phyloP scores from a whole-genome alignment of 2,888 invertebrate genomes.

The Shargacucullia verbasci region DNA sequence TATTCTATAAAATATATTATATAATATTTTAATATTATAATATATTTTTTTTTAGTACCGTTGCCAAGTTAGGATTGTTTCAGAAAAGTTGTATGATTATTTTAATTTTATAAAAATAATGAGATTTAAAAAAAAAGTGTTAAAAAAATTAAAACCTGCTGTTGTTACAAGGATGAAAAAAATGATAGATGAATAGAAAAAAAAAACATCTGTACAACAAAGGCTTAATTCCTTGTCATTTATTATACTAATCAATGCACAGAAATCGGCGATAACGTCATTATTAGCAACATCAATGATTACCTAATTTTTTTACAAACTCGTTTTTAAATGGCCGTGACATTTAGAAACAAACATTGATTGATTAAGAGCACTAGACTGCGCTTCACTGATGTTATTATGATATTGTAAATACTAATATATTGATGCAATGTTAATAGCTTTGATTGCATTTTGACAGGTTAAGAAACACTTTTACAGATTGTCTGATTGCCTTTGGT shows the following conservation, averaged over 20 bases:
- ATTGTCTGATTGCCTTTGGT: too few species aligned
- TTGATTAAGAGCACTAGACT: slow-evolving; percentile 51
- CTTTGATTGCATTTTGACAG: slow-evolving; percentile 20
- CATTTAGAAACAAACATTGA: slow-evolving; percentile 57
- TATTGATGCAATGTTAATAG: slow-evolving; percentile 29
- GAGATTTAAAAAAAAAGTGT: too few species aligned
- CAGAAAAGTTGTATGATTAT: too few species aligned
- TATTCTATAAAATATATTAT: too few species aligned
- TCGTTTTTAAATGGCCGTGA: slow-evolving; percentile 46
- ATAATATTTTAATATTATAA: too few species aligned
- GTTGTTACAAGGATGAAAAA: too few species aligned
- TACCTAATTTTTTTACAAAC: slow-evolving; percentile 42
- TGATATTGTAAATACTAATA: slow-evolving; percentile 31
- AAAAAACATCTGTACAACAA: neutral
- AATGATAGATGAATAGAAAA: too few species aligned
- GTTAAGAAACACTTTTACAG: slow-evolving; percentile 16
- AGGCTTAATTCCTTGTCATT: neutral
- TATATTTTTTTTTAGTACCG: too few species aligned
- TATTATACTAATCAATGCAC: slow-evolving; percentile 16
- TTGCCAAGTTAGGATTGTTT: too few species aligned
- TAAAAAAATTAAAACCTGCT: too few species aligned
- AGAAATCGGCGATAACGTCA: slow-evolving; percentile 27
- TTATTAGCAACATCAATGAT: slow-evolving; percentile 31
- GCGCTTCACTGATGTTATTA: slow-evolving; percentile 19
- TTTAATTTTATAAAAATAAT: too few species aligned